These are phyloP conservation scores for Camponotus pennsylvanicus DNA, from an alignment of 1,140 invertebrate genomes.

Conservation along the genomic window DNA sequence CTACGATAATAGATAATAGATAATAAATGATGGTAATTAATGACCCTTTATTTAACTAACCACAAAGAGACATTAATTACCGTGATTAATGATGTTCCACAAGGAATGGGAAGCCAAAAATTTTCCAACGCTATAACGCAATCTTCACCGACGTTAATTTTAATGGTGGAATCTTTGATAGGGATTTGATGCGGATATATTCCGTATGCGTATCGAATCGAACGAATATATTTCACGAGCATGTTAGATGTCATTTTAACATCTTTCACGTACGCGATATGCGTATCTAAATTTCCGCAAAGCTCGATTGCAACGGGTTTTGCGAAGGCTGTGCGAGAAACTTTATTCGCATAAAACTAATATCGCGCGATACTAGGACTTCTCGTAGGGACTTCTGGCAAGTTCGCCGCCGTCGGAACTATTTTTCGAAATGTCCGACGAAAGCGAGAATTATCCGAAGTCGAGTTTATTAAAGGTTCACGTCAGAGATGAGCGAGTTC, in stretches of 20 bases:
- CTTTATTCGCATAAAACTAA: conserved; percentile 25
- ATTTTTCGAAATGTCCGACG: conserved; percentile 17
- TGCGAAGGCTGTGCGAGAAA: conserved; percentile 28
- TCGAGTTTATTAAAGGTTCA: conserved; percentile 3
- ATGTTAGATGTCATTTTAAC: not conserved
- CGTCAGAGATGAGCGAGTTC: not conserved
- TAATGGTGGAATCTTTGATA: conserved; percentile 28
- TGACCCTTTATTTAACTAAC: conserved; percentile 44
- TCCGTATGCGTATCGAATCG: not conserved
- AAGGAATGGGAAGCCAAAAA: conserved; percentile 35
- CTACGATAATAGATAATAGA: conserved; percentile 52
- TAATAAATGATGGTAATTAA: conserved; percentile 61
- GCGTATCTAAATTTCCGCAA: conserved; percentile 28
- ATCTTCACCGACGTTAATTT: not conserved
- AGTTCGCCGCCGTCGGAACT: conserved; percentile 12
- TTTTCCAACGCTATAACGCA: conserved; percentile 18
- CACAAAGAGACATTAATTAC: conserved; percentile 60
- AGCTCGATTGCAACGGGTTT: conserved; percentile 32
- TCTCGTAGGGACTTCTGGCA: not conserved
- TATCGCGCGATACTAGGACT: not conserved
- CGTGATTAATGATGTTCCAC: conserved; percentile 41
- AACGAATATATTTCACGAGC: conserved; percentile 7
- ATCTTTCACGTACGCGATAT: not conserved
- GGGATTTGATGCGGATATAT: conserved; percentile 24
- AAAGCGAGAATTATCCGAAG: conserved; percentile 17